Percentiles rank a stretch among this genome's conserved stretches.
phyloP scores from a whole-genome alignment of 2,113 vertebrate genomes.

The Bubo blakistoni region DNA sequence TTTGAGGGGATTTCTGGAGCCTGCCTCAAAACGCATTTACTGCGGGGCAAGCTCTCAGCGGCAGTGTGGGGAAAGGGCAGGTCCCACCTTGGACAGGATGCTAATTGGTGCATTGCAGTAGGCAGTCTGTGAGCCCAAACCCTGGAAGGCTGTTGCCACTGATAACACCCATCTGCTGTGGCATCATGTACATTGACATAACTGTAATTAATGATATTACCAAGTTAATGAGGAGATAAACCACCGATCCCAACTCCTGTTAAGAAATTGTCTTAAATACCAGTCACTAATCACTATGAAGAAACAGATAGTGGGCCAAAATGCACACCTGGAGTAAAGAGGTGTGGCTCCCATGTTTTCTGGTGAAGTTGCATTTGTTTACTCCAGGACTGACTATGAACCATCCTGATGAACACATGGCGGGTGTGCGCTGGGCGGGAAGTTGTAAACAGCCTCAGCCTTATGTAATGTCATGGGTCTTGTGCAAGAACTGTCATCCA shows the following conservation, averaged over 20 bases:
- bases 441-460: slow-evolving; percentile 51
- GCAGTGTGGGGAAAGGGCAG: neutral
- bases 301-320: slow-evolving; percentile 51
- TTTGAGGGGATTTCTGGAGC: slow-evolving; percentile 16
- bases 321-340: slow-evolving; percentile 42
- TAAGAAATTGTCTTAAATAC: slow-evolving; percentile 62
- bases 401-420: slow-evolving; percentile 1
- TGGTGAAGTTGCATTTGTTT: slow-evolving; percentile 58
- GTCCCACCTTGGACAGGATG: neutral
- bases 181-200: slow-evolving; percentile 41
- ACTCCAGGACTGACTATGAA: slow-evolving; percentile 18
- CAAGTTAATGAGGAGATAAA: slow-evolving; percentile 54
- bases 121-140: neutral
- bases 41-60: rapidly evolving
- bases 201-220: slow-evolving; percentile 43
- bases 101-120: rapidly evolving
- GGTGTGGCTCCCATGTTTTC: slow-evolving; percentile 22
- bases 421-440: slow-evolving; percentile 33
- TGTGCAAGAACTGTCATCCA: slow-evolving; percentile 49
- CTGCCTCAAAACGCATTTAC: neutral
- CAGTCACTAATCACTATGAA: slow-evolving; percentile 18
- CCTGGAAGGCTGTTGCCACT: slow-evolving; percentile 36
- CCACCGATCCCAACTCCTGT: slow-evolving; percentile 23
- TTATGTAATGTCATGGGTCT: slow-evolving; percentile 42
- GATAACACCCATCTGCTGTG: slow-evolving; percentile 12